Base-by-base conservation (phyloP, 1,140 invertebrate species). In the Mizuhopecten yessoensis region DNA sequence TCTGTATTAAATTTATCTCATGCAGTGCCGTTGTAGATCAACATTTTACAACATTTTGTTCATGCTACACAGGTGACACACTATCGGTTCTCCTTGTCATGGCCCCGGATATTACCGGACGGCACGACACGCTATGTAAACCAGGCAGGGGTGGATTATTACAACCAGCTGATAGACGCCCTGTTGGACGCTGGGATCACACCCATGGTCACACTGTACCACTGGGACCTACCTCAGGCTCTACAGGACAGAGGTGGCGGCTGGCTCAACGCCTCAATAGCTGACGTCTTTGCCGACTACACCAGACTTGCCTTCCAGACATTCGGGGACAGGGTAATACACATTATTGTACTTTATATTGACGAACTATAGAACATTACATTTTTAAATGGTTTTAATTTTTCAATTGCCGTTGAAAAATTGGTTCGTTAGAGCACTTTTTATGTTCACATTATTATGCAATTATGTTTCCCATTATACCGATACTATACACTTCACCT, bases 141-240 rank as follows among this genome's bases (percentile, higher is more conserved):
- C 57, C 49, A 87, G 45, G 23, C 36, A n/a, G 95, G 95, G 20
- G 92, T 96, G 17, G 90, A 92, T 0, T 96, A 95, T 86, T 96
- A 96, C 86, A 94, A 95, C 42, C 93, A 94, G 15, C 91, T 96
- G 0, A 96, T 96, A 13, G 89, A 95, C 42, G 94, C 91, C 17
- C 90, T 96, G 20, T 42, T 94, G 7, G 92, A 93, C 10, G 91
- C 90, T 86, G 90, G 92, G 0, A 95, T 96, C 49, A 36, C 92
- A 34, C 96, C 96, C 20, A 94, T 96, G 96, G 97, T 98, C 0
- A 97, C 96, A 11, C 91, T 97, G 34, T 97, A 96, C 93, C 97
- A 97, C 94, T 97, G 96, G 96, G 97, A 97, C 90, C 94, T 96
- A 42, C 96, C 97, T 7, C 95, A 96, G 88, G 91, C 92, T 33